Percentiles rank a stretch among this genome's conserved stretches.
Evolutionary conservation across 1,140 invertebrate genomes (phyloP).

Genomic region (Stenopsyche tienmushanensis): DNA sequence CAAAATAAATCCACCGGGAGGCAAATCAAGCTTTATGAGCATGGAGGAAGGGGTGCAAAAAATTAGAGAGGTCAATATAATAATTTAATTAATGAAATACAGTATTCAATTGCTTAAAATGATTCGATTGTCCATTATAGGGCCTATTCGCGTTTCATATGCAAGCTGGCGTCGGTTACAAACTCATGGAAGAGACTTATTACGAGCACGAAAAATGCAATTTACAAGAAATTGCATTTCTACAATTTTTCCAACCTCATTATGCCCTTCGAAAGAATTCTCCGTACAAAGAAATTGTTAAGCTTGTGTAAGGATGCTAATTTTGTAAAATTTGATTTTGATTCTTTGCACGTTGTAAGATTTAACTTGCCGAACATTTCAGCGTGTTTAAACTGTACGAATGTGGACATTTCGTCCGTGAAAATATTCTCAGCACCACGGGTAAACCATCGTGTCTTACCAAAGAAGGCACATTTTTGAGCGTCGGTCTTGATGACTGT

Average conservation of each 20-base stretch:
- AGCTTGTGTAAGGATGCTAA: background rate
- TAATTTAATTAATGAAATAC: background rate
- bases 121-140: background rate
- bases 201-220: background rate
- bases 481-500: too few relatives aligned
- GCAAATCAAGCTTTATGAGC: constrained; percentile 47
- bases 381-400: too few relatives aligned
- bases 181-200: background rate
- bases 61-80: constrained; percentile 43
- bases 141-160: background rate
- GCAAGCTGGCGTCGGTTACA: background rate
- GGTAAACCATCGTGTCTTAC: too few relatives aligned
- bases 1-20: constrained; percentile 53
- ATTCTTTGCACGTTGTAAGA: too few relatives aligned
- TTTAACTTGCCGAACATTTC: too few relatives aligned
- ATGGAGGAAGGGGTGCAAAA: constrained; percentile 53
- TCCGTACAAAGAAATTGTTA: background rate
- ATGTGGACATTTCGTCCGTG: too few relatives aligned
- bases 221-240: background rate
- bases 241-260: background rate
- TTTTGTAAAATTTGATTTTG: background rate
- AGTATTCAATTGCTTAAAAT: too few relatives aligned
- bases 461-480: too few relatives aligned
- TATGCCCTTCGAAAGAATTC: background rate
- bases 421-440: too few relatives aligned